A percentile compares a stretch with the other conserved stretches of the same genome.
Conservation (phyloP, 2,888 invertebrate species). For the Yponomeuta plumbellus region DNA sequence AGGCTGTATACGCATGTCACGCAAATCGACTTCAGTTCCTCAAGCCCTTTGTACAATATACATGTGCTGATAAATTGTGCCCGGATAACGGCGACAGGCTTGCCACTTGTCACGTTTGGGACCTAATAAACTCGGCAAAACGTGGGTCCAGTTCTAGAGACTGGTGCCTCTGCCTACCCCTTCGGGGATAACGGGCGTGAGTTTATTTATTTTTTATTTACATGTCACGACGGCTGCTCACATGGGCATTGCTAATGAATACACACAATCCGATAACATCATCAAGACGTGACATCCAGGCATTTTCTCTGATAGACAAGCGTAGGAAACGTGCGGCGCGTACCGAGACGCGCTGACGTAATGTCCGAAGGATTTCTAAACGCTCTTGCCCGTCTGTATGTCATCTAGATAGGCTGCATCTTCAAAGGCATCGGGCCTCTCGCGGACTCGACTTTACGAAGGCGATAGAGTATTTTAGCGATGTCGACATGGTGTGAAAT, state of each 20-base stretch:
- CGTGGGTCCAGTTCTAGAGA: no score
- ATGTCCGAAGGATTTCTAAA: constrained; percentile 27
- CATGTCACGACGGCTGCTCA: neutral
- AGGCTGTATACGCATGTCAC: no score
- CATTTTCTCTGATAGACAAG: neutral
- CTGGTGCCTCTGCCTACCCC: no score
- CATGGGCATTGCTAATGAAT: neutral
- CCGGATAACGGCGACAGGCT: no score
- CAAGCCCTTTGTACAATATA: no score
- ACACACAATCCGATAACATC: neutral
- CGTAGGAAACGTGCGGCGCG: neutral
- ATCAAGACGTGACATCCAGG: neutral
- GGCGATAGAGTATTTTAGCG: neutral
- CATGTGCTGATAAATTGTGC: no score
- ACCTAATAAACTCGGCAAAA: no score
- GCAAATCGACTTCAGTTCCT: no score
- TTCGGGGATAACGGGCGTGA: no score
- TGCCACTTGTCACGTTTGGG: no score
- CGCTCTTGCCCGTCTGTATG: constrained; percentile 7
- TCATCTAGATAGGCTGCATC: constrained; percentile 9
- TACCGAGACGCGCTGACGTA: constrained; percentile 25
- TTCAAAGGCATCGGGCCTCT: neutral
- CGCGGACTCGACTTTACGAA: neutral
- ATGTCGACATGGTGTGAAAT: neutral
- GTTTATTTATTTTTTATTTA: no score